Evolutionary conservation across 2,113 vertebrate genomes (phyloP).

Genomic region (Carassius carassius): DNA sequence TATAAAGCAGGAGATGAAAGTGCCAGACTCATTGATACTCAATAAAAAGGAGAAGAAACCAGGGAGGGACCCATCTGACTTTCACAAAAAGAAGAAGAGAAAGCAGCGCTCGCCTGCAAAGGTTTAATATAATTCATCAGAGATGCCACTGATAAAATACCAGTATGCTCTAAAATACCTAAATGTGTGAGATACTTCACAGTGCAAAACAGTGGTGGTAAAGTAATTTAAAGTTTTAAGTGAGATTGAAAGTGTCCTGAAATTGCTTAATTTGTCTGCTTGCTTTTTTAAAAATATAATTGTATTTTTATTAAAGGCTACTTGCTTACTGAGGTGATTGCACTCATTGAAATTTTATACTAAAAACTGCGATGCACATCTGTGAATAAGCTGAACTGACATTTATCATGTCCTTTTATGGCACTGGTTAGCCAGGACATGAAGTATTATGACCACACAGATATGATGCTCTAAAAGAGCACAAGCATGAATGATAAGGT

Average conservation of each 20-base stretch:
- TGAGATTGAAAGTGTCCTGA: background rate
- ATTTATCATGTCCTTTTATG: background rate
- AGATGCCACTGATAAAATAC: background rate
- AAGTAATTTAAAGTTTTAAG: background rate
- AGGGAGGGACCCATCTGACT: constrained; percentile 85
- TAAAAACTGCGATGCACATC: background rate
- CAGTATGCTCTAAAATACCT: background rate
- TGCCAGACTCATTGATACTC: constrained; percentile 84
- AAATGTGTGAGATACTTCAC: background rate
- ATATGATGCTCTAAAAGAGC: background rate
- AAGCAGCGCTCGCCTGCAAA: constrained; percentile 98
- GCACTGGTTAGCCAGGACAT: background rate
- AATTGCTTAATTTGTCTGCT: no score
- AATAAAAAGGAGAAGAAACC: constrained; percentile 91
- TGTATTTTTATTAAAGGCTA: background rate
- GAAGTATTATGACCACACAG: background rate
- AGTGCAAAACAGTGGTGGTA: background rate
- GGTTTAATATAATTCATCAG: constrained; percentile 67
- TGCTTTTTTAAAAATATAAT: no score
- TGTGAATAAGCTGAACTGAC: no score
- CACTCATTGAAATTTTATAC: background rate
- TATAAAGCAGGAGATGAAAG: constrained; percentile 97
- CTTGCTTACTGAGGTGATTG: background rate
- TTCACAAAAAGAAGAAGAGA: constrained; percentile 97
- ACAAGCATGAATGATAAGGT: background rate